Evolutionary conservation across 2,888 invertebrate species (phyloP), one percentile per base, ranked within the genome.

Genomic region (Amitus sp.): DNA sequence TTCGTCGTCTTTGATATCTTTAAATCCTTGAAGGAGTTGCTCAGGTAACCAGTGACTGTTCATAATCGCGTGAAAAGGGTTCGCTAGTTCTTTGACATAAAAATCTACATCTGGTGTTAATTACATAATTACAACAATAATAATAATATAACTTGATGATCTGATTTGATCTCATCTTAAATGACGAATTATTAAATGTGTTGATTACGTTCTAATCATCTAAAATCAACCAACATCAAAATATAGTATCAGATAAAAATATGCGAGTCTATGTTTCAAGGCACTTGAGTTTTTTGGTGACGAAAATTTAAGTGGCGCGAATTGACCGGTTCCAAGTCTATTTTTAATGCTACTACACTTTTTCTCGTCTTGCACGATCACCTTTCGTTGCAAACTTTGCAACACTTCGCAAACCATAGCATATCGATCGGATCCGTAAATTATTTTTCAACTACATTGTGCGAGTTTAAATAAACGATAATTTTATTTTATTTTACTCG

Each of bases 41-140:
- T 43, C 62, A 58, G 62, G 62, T 62, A 62, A 58, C 47, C 55
- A 46, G 47, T 59, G 58, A 63, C 59, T 59, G 54, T 55, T 59
- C 52, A 59, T 56, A 52, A 63, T 52, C 51, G 50, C 39, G 54
- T 45, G 62, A 58, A 58, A 63, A 63, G 51, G 51, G 45, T 57
- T 54, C 62, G 51, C 55, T 51, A 53, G 57, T 51, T 55, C 55
- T 42, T 18, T 47, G 49, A 64, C 51, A 60, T 54, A 57, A 60
- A 60, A 60, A 60, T 56, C 59, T 62, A 66, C 65, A 66, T 62
- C 65, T 70, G 68, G 68, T 74, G 71, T 69, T 76, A 77, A 79
- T 79, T 77, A 67, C 70, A 59, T 75, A 79, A 79, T 79, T 77
- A 70, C 71, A 70, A 73, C 71, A 62, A 66, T 62, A 65, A 63